These are phyloP conservation scores for Henricia sp. DNA, from an alignment of 53 echinoderm and acorn worm genomes.

Conservation along the genomic window DNA sequence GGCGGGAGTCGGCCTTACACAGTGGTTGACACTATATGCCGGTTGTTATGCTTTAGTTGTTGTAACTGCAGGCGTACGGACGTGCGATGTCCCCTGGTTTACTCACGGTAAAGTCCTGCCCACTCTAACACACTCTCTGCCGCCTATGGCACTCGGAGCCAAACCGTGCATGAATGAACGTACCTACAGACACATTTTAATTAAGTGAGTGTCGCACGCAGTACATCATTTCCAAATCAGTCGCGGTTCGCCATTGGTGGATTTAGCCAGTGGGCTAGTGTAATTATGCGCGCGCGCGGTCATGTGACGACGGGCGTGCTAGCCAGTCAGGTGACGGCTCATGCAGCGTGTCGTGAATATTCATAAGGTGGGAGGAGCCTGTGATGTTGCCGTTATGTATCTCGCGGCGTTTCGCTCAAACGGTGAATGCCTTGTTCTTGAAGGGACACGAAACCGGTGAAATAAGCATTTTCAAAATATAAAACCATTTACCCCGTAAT, in stretches of 20 bases:
- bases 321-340: slow-evolving; percentile 28
- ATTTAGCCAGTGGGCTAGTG: not conserved
- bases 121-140: slow-evolving; percentile 44
- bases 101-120: slow-evolving; percentile 53
- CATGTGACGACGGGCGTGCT: slow-evolving; percentile 17
- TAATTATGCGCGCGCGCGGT: slow-evolving; percentile 47
- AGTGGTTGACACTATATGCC: slow-evolving; percentile 27
- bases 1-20: slow-evolving; percentile 21
- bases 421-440: slow-evolving; percentile 24
- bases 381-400: not conserved
- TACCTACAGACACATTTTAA: slow-evolving; percentile 89
- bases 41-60: slow-evolving; percentile 37
- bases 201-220: slow-evolving; percentile 84
- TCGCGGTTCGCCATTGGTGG: slow-evolving; percentile 33
- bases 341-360: slow-evolving; percentile 26
- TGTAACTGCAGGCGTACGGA: slow-evolving; percentile 51
- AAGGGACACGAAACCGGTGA: slow-evolving; percentile 14
- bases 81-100: slow-evolving; percentile 14
- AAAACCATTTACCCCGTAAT: too few species aligned
- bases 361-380: slow-evolving; percentile 27
- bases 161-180: slow-evolving; percentile 76
- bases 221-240: slow-evolving; percentile 69
- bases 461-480: not conserved
- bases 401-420: not conserved
- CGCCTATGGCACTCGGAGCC: slow-evolving; percentile 58